Evolutionary conservation across 2,888 invertebrate genomes (phyloP), one percentile per base, ranked within the genome.

Genomic region (Stegana nigrithorax): DNA sequence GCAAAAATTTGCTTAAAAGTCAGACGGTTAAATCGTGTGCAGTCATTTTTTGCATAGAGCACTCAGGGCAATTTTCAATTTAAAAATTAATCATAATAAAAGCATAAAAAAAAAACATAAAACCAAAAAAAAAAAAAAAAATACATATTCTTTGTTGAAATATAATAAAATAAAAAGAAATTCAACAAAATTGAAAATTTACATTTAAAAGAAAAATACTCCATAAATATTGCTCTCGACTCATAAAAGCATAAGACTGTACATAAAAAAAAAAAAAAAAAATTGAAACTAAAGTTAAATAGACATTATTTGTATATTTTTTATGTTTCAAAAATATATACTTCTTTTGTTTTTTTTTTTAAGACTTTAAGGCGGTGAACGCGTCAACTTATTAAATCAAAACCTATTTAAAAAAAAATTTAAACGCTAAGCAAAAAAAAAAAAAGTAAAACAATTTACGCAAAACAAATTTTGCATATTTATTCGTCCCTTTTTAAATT

Each of bases 171-270:
- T 10, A 25, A 32, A 21, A 42, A 55, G 50, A 63, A 47, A 60
- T 65, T 58, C 26, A 39, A 26, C 12, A 10, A 50, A 26, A 50
- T 25, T 50, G 10, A 39, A 39, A 39, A 57, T 61, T 47, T 67
- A 23, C 12, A 68, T 62, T 67, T 66, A 36, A 73, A 77, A 73
- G 25, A 51, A 50, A 50, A 25, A 71, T 64, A 62, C n/a, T n/a
- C n/a, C n/a, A 67, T 75, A 73, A 75, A 59, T 60, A 62, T 75
- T 75, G 80, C 75, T 75, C 75, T 75, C 72, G 75, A 79, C 80
- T 79, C 73, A 79, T 73, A 79, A 77, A 76, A 69, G 78, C 78
- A 73, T 75, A 76, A 79, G 75, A 76, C 75, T 76, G 75, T 76
- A 76, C 69, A 75, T 79, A 75, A 70, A 53, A 68, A 62, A 57